Evolutionary conservation across 2,888 invertebrate species (phyloP).

Genomic region (Aporophyla lueneburgensis): DNA sequence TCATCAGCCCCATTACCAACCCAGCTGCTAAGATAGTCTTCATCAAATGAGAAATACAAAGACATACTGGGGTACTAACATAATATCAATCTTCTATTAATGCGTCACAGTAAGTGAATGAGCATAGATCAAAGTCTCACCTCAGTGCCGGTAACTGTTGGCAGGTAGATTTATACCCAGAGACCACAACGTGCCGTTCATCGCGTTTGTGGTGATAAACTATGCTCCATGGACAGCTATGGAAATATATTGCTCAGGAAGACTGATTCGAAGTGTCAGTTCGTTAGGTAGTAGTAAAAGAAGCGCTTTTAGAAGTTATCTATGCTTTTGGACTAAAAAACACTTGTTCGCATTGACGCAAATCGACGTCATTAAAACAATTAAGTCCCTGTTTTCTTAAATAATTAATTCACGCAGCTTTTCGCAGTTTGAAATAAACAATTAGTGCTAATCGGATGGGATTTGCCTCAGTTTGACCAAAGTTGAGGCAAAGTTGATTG

Average conservation of each 20-base stretch:
- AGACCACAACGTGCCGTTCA: constrained; percentile 18
- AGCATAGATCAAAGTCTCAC: constrained; percentile 54
- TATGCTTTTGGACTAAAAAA: background rate
- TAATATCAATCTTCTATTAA: constrained; percentile 9
- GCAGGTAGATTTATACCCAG: constrained; percentile 46
- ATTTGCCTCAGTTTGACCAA: background rate
- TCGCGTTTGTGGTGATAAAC: constrained; percentile 39
- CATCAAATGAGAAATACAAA: background rate
- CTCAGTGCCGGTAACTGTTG: constrained; percentile 20
- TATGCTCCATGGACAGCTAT: constrained; percentile 5
- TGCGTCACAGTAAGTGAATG: constrained; percentile 21
- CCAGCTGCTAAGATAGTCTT: background rate
- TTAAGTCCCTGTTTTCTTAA: too few relatives aligned
- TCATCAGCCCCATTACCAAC: background rate
- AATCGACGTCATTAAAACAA: background rate
- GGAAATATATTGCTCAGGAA: constrained; percentile 24
- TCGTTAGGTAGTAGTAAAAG: background rate
- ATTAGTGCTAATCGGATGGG: background rate
- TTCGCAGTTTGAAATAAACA: background rate
- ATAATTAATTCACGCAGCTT: background rate
- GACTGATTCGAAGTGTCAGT: background rate
- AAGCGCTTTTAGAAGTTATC: constrained; percentile 3
- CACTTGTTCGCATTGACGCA: background rate
- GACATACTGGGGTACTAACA: background rate
- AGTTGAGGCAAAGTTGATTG: background rate